Conservation (phyloP, 1,140 invertebrate species). For the Halyomorpha halys region DNA sequence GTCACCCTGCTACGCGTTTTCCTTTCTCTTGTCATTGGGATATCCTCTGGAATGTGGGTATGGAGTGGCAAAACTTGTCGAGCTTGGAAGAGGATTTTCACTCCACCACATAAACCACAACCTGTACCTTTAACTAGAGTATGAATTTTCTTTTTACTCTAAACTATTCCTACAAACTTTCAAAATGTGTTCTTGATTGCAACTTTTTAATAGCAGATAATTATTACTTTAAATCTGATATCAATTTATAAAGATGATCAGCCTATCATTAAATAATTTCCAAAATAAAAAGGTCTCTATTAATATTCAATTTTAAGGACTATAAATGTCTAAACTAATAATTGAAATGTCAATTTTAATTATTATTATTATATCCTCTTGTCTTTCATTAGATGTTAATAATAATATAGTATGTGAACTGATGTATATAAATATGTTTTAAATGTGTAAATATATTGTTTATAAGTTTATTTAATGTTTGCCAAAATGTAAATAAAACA, state of each 20-base stretch:
- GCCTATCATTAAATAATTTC: too few species aligned
- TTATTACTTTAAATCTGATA: neutral
- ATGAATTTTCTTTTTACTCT: neutral
- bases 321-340: too few species aligned
- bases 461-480: too few species aligned
- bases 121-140: conserved; percentile 28
- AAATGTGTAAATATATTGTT: too few species aligned
- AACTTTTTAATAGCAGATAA: neutral
- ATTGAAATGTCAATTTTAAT: too few species aligned
- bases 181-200: neutral
- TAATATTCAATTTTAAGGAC: too few species aligned
- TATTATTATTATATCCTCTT: too few species aligned
- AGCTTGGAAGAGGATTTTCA: conserved; percentile 54
- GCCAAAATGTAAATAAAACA: too few species aligned
- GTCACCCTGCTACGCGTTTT: conserved; percentile 59
- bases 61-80: conserved; percentile 80
- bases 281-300: too few species aligned
- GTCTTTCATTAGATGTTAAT: too few species aligned
- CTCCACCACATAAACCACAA: conserved; percentile 38
- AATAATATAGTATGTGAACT: too few species aligned
- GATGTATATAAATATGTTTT: too few species aligned
- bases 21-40: conserved; percentile 65
- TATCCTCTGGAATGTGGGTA: conserved; percentile 80
- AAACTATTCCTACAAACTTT: neutral
- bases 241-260: neutral